Percentiles rank a stretch among this genome's conserved stretches.
phyloP scores from a whole-genome alignment of 2,113 vertebrate species.

The Pteronura brasiliensis region DNA sequence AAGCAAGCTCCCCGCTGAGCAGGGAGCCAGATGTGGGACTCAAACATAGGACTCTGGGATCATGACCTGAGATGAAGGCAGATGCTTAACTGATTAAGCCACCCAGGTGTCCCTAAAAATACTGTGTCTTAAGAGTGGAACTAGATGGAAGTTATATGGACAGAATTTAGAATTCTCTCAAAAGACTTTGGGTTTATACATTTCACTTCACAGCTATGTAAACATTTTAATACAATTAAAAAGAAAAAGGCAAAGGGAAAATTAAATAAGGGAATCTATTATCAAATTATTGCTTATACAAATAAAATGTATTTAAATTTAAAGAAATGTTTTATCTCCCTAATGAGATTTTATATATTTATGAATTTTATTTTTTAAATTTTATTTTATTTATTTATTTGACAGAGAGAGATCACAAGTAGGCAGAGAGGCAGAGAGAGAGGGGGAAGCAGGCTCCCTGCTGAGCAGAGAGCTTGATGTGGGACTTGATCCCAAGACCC shows the following conservation, averaged over 20 bases:
- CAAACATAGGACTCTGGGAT: too few species aligned
- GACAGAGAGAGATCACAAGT: too few species aligned
- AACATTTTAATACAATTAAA: neutral
- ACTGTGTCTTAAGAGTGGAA: neutral
- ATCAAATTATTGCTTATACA: neutral
- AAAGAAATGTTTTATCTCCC: neutral
- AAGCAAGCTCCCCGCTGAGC: neutral
- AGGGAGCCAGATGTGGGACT: neutral
- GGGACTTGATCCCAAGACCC: too few species aligned
- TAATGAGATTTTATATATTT: neutral
- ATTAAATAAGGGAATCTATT: neutral
- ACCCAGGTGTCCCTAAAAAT: neutral
- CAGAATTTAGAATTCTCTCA: neutral
- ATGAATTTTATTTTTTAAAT: neutral
- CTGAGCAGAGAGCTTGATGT: too few species aligned
- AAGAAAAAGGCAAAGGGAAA: neutral
- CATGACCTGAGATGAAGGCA: too few species aligned
- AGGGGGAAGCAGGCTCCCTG: too few species aligned
- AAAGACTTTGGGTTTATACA: neutral
- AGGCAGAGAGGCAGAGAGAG: too few species aligned
- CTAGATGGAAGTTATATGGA: neutral
- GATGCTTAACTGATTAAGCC: too few species aligned
- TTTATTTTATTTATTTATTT: too few species aligned
- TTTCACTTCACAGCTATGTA: neutral
- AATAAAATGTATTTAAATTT: neutral